Base-by-base conservation (phyloP, 2,797 vertebrate species). In the Myotis findleyi region DNA sequence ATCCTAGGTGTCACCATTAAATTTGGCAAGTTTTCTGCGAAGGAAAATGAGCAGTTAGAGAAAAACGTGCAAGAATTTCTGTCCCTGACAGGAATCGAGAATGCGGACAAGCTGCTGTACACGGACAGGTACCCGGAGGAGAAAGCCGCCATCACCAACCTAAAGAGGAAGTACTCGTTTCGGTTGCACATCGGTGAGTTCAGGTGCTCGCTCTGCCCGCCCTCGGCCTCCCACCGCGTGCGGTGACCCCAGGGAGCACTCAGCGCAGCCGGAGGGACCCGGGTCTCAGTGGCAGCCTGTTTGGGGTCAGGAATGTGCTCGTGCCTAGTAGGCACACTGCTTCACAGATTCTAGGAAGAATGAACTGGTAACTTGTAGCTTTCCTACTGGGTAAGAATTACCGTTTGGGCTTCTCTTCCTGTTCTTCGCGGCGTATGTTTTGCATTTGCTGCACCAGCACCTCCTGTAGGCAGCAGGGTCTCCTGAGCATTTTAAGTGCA, bases 11-110 rank as follows among this genome's bases (percentile, higher is more conserved):
- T 98, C 1, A 4, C 96, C 49, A 96, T 98, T 94, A 98, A 44
- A 62, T 98, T 98, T 94, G 98, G 99, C 77, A 98, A 97, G 76
- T 99, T 99, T 96, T 97, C 98, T 2, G 18, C 41, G 8, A 98
- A 98, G 72, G 99, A 99, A 96, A 98, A 99, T 4, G 1, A 97
- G 20, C 97, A 98, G 76, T 77, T 99, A 80, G 90, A 55, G 71
- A 96, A 97, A 87, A 99, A 99, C 0, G 7, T 99, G 12, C 89
- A 98, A 2, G 97, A 97, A 1, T 98, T 99, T 71, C 96, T 98
- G 30, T 2, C 88, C 0, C 36, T 97, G 14, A 98, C 97, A 3
- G 98, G 98, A 5, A 95, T 99, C 33, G 98, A 98, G 30, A 98
- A 6, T 3, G 98, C 98, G 1, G 98, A 98, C 85, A 98, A 98